phyloP scores from a whole-genome alignment of 2,797 vertebrate species.

The Mus spretus region DNA sequence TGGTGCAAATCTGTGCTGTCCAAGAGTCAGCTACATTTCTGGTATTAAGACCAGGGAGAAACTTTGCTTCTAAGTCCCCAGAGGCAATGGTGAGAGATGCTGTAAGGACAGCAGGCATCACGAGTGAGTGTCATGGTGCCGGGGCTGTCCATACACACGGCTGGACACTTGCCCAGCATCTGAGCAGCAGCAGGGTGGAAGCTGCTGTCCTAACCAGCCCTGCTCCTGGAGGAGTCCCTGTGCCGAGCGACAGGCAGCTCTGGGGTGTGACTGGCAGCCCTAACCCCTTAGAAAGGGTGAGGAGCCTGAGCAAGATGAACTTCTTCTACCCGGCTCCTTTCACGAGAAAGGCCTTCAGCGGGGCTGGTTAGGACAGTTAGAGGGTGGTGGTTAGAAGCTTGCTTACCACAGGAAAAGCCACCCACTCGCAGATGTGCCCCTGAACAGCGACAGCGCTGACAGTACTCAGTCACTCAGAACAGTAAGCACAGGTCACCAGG shows the following conservation, averaged over 20 bases:
- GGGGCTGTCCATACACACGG: accelerated
- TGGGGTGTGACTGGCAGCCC: too few relatives aligned
- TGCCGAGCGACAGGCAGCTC: background rate
- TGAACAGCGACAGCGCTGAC: too few relatives aligned
- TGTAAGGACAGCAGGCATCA: accelerated
- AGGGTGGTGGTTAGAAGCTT: background rate
- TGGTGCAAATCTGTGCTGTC: background rate
- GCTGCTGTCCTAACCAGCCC: background rate
- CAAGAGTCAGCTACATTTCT: background rate
- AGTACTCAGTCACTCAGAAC: background rate
- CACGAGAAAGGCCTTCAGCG: background rate
- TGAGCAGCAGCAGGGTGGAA: background rate
- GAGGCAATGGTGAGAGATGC: background rate
- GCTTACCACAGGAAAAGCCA: background rate
- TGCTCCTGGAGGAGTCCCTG: background rate
- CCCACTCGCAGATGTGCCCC: background rate
- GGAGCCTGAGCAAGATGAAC: accelerated
- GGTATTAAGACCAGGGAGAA: background rate
- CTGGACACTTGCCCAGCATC: background rate
- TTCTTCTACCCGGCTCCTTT: background rate
- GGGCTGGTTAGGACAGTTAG: too few relatives aligned
- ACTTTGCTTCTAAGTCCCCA: background rate
- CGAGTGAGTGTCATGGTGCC: too few relatives aligned
- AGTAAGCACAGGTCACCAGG: background rate
- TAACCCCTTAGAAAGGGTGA: too few relatives aligned